Evolutionary conservation across 2,797 vertebrate genomes (phyloP).

Genomic region (Pipistrellus pipistrellus): DNA sequence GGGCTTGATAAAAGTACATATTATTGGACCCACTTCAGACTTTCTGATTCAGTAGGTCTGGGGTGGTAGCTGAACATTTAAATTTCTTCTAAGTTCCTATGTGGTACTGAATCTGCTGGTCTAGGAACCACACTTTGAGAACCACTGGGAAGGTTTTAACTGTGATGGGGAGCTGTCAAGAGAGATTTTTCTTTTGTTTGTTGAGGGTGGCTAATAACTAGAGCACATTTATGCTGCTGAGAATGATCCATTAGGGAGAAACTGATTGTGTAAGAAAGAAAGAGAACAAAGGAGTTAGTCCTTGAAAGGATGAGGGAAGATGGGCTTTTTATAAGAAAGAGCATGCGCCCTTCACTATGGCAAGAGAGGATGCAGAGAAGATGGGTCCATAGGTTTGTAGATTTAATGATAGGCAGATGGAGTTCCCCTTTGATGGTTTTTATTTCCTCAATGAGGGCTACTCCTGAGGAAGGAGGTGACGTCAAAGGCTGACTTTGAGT

Average conservation of each 20-base stretch:
- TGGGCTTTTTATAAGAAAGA: slow-evolving; percentile 14
- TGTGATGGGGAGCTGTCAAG: background rate
- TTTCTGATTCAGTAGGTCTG: background rate
- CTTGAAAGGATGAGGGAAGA: background rate
- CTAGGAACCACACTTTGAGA: background rate
- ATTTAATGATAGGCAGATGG: background rate
- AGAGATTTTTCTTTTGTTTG: background rate
- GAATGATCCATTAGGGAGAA: background rate
- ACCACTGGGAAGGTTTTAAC: background rate
- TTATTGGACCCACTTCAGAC: background rate
- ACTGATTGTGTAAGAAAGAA: background rate
- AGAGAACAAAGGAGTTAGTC: no score
- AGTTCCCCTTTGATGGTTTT: background rate
- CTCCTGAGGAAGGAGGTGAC: background rate
- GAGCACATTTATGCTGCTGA: background rate
- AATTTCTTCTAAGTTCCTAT: slow-evolving; percentile 20
- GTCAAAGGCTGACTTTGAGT: background rate
- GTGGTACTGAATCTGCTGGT: background rate
- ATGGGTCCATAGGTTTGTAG: background rate
- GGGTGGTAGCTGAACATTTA: background rate
- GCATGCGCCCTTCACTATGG: background rate
- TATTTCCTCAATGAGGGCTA: background rate
- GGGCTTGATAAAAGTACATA: slow-evolving; percentile 1
- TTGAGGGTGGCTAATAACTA: background rate
- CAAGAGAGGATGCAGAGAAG: background rate